Percentiles rank a stretch among this genome's conserved stretches.
These are phyloP conservation scores for Drosophila atripex DNA, from an alignment of 2,888 invertebrate species.

Conservation along the genomic window DNA sequence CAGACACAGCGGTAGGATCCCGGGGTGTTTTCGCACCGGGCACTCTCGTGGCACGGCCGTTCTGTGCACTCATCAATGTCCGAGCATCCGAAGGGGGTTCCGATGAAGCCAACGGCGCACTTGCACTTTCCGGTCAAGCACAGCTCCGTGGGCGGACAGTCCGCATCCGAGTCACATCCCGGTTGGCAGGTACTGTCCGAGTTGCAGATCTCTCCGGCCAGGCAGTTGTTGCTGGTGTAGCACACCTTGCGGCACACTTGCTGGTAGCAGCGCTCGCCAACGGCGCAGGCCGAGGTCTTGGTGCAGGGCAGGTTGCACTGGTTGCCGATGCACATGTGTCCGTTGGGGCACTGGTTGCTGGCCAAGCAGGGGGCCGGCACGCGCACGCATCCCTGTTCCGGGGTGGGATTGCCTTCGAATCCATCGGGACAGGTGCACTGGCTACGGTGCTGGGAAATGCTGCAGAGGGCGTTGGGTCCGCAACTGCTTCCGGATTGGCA, in stretches of 20 bases:
- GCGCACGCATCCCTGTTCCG: constrained; percentile 94
- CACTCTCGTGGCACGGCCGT: constrained; percentile 90
- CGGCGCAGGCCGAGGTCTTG: constrained; percentile 90
- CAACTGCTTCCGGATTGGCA: constrained; percentile 90
- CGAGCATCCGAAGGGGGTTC: constrained; percentile 89
- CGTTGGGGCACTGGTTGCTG: constrained; percentile 89
- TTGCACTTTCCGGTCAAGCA: constrained; percentile 90
- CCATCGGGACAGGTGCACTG: constrained; percentile 92
- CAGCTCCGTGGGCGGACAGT: constrained; percentile 91
- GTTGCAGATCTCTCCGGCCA: constrained; percentile 94
- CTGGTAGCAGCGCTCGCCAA: constrained; percentile 92
- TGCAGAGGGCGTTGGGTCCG: constrained; percentile 93
- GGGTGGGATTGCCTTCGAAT: constrained; percentile 93
- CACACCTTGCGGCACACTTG: constrained; percentile 93
- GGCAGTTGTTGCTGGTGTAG: constrained; percentile 94
- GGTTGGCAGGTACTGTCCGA: constrained; percentile 91
- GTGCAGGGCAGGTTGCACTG: constrained; percentile 92
- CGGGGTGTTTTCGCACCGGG: constrained; percentile 90
- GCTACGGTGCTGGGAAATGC: constrained; percentile 89
- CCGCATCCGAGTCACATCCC: constrained; percentile 92
- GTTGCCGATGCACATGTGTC: constrained; percentile 91
- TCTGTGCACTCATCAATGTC: constrained; percentile 93
- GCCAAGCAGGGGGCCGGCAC: constrained; percentile 89
- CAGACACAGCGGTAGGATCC: constrained; percentile 93
- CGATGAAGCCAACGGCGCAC: constrained; percentile 90